Base-by-base conservation (phyloP, 2,113 vertebrate genomes). In the Aptenodytes patagonicus region DNA sequence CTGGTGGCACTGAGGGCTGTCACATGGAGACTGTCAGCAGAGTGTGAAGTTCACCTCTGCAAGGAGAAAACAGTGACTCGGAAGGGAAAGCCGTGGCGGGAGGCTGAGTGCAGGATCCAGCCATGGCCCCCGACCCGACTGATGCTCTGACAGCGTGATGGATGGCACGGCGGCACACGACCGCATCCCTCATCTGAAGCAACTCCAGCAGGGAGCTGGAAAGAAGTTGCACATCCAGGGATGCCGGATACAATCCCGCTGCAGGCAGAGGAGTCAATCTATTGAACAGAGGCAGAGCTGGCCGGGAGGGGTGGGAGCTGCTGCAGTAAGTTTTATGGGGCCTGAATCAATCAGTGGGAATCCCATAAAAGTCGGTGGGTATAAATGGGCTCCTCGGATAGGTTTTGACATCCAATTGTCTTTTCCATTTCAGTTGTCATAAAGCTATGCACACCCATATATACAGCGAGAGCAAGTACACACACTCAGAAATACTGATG, bases 401-500 rank as follows among this genome's bases (percentile, higher is more conserved):
- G 42, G 61, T 97, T 97, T 96, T 95, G 98, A 97, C 97, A 97
- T 95, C 92, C 97, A 93, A 96, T 96, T 96, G 96, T 97, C 97
- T 97, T 95, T 96, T 88, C 96, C 92, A 96, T 98, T 97, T 95
- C 77, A 17, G 80, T 78, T 77, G 76, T 51, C 82, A 62, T 61
- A 89, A 89, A 95, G 94, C 95, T 60, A 6, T 51, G 73, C 84
- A 68, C 91, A 82, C 83, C 89, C 91, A 72, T 85, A 36, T 17
- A 57, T 81, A 93, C 76, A 75, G 89, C 52, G 6, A 36, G 70
- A 71, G 89, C 8, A 11, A 17, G 76, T 2, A 8, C 8, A 16
- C 54, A 4, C 49, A 3, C 86, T 52, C 79, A 6, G 17, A 49
- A 54, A 62, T 3, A 9, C 58, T 19, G 90, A 61, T 57, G 90